Evolutionary conservation across 2,113 vertebrate species (phyloP).

Genomic region (Neoarius graeffei): DNA sequence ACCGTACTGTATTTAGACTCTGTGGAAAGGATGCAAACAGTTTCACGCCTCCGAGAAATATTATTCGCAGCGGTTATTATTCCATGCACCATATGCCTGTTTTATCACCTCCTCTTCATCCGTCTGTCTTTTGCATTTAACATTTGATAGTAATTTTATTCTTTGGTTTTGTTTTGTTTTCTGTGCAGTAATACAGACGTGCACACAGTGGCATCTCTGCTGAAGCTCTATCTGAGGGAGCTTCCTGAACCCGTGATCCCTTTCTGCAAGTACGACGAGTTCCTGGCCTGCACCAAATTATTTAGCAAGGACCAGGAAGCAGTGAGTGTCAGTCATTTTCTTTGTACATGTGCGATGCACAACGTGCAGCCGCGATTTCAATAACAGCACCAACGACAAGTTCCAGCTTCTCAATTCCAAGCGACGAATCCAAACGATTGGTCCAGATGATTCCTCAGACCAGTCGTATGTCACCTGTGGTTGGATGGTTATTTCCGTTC

Average conservation of each 20-base stretch:
- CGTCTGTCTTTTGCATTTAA: not conserved
- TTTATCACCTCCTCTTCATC: not conserved
- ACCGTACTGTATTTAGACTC: slow-evolving; percentile 29
- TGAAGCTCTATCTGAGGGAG: slow-evolving; percentile 94
- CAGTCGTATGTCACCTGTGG: no score
- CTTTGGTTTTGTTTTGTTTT: not conserved
- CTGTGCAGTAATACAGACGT: slow-evolving; percentile 89
- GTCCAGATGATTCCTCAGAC: no score
- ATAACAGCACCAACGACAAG: not conserved
- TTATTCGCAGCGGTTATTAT: not conserved
- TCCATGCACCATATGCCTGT: not conserved
- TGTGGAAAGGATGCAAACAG: not conserved
- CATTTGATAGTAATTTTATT: not conserved
- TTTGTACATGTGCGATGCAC: not conserved
- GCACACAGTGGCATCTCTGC: slow-evolving; percentile 92
- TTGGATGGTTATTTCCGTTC: no score
- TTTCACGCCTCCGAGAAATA: not conserved
- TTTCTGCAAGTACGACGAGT: slow-evolving; percentile 90
- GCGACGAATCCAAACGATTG: not conserved
- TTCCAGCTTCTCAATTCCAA: not conserved
- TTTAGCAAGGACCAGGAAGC: slow-evolving; percentile 88
- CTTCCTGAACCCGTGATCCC: slow-evolving; percentile 94
- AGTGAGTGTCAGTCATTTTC: slow-evolving; percentile 69
- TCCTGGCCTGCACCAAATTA: slow-evolving; percentile 87
- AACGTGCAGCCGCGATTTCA: not conserved